A percentile compares a stretch with the other conserved stretches of the same genome.
Conservation (phyloP, 1,140 invertebrate genomes). For the Ridgeia piscesae region DNA sequence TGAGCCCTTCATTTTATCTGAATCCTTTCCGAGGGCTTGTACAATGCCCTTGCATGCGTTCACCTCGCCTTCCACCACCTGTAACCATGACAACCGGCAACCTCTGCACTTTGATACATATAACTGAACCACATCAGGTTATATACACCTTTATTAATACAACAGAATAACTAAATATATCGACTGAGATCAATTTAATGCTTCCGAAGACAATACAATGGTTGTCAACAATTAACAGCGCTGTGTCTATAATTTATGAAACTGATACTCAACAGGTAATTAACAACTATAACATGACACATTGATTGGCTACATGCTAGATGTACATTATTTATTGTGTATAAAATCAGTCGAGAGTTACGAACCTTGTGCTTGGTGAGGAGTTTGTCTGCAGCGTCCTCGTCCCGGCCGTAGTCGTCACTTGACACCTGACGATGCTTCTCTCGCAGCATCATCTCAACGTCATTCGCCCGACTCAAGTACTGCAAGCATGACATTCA, state of each 20-base stretch:
- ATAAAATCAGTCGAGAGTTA: too few species aligned
- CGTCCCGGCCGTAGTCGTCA: conserved; percentile 92
- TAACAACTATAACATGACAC: too few species aligned
- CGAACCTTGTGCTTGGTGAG: conserved; percentile 95
- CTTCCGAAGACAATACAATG: too few species aligned
- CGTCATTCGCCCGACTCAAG: conserved; percentile 95
- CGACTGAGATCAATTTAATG: too few species aligned
- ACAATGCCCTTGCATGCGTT: conserved; percentile 92
- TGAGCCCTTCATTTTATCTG: conserved; percentile 66
- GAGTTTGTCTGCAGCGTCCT: conserved; percentile 93
- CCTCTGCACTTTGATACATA: neutral
- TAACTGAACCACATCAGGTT: neutral
- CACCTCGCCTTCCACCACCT: conserved; percentile 86
- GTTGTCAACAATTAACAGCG: too few species aligned
- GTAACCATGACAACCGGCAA: conserved; percentile 30
- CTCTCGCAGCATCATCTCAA: conserved; percentile 96
- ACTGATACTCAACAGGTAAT: too few species aligned
- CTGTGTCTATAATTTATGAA: too few species aligned
- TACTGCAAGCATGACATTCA: conserved; percentile 68
- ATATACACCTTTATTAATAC: too few species aligned
- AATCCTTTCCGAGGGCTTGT: conserved; percentile 86
- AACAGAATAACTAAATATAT: too few species aligned
- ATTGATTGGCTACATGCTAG: too few species aligned
- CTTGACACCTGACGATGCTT: conserved; percentile 92
- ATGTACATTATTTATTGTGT: too few species aligned